Conservation (phyloP, 2,797 vertebrate species). For the Heterohyrax brucei region DNA sequence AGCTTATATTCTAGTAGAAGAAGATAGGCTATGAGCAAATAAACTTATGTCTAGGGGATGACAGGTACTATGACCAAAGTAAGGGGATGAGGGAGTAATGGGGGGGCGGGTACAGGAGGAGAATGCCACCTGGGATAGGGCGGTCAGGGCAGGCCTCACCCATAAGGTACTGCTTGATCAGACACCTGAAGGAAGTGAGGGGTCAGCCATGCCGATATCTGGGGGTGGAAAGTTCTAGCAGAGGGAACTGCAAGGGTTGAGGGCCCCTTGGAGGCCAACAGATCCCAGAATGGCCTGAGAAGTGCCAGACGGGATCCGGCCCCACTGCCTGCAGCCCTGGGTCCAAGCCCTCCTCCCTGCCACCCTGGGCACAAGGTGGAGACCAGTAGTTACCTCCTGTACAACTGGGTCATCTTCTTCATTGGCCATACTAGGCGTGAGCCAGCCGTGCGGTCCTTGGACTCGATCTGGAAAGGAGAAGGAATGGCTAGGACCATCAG, state of each 20-base stretch:
- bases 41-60: neutral
- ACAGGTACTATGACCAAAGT: neutral
- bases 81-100: neutral
- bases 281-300: neutral
- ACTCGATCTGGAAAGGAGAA: slow-evolving; percentile 86
- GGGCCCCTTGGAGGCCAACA: neutral
- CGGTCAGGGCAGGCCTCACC: neutral
- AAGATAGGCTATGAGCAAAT: neutral
- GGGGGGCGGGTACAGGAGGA: neutral
- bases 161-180: neutral
- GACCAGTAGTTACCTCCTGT: slow-evolving; percentile 94
- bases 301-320: neutral
- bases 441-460: slow-evolving; percentile 75
- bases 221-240: neutral
- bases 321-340: neutral
- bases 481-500: slow-evolving; percentile 17
- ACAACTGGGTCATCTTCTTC: slow-evolving; percentile 98
- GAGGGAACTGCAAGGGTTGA: neutral
- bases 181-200: neutral
- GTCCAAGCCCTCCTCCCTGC: neutral
- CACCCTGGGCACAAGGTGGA: neutral
- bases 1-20: neutral
- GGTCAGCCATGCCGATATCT: neutral
- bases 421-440: slow-evolving; percentile 96
- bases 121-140: accelerated